phyloP scores from a whole-genome alignment of 2,888 invertebrate genomes.

The Emmelina monodactyla region DNA sequence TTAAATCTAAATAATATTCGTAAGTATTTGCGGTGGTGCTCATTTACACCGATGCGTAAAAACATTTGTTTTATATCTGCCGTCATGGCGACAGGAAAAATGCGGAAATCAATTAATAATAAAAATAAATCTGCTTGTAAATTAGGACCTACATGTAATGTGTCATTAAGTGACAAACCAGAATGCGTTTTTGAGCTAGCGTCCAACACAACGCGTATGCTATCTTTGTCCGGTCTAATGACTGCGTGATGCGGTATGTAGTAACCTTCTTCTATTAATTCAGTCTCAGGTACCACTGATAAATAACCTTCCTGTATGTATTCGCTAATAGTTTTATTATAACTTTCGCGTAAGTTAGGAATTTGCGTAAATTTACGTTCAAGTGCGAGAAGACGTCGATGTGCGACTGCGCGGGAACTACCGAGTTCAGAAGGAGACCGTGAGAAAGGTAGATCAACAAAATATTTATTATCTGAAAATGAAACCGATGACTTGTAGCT shows the following conservation, averaged over 20 bases:
- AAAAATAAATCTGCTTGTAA: too few relatives aligned
- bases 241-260: conserved; percentile 12
- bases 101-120: conserved; percentile 12
- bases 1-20: conserved; percentile 9
- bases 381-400: conserved; percentile 4
- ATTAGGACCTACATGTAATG: too few relatives aligned
- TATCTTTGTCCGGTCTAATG: conserved; percentile 7
- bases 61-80: too few relatives aligned
- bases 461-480: conserved; percentile 3
- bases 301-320: conserved; percentile 8
- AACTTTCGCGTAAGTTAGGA: conserved; percentile 2
- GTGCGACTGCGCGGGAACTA: conserved; percentile 6
- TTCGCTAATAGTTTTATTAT: conserved; percentile 6
- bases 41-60: conserved; percentile 5
- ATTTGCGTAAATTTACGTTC: conserved; percentile 7
- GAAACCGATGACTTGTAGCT: neutral
- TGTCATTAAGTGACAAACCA: too few relatives aligned
- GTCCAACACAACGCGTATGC: conserved; percentile 7
- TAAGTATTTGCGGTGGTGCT: conserved; percentile 5
- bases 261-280: conserved; percentile 3
- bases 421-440: conserved; percentile 6
- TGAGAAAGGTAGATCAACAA: conserved; percentile 4
- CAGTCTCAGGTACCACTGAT: neutral
- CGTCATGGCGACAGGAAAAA: conserved; percentile 11
- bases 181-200: conserved; percentile 10